phyloP scores from a whole-genome alignment of 30 jellyfish, hydroid and myxozoan genomes.

The Morbakka virulenta region DNA sequence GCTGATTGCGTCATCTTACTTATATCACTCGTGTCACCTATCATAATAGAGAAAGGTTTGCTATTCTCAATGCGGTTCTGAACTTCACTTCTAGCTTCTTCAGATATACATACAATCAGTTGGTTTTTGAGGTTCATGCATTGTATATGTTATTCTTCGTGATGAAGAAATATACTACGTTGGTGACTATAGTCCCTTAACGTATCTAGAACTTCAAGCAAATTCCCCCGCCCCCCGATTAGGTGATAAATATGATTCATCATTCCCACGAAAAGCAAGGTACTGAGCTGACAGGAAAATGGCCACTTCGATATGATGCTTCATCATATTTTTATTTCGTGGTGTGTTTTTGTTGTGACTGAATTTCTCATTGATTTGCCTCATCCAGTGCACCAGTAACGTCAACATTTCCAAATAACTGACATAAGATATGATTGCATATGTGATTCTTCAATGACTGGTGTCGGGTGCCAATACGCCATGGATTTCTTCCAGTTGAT shows the following conservation, averaged over 20 bases:
- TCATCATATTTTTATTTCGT: not conserved
- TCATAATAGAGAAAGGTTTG: slow-evolving; percentile 4
- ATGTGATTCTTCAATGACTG: no score
- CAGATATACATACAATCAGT: slow-evolving; percentile 12
- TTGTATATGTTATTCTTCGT: slow-evolving; percentile 7
- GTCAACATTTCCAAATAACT: slow-evolving; percentile 38
- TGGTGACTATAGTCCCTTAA: slow-evolving; percentile 25
- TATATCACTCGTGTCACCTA: slow-evolving; percentile 39
- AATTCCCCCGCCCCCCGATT: slow-evolving; percentile 58
- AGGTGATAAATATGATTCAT: slow-evolving; percentile 19
- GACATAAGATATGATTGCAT: slow-evolving; percentile 5
- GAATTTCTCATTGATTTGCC: slow-evolving; percentile 30
- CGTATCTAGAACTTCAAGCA: slow-evolving; percentile 28
- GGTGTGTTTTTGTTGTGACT: slow-evolving; percentile 34
- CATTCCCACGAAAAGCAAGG: slow-evolving; percentile 48
- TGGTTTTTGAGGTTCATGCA: slow-evolving; percentile 42
- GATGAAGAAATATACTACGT: not conserved
- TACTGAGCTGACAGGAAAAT: slow-evolving; percentile 38
- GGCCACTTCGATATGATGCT: slow-evolving; percentile 38
- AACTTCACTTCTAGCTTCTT: slow-evolving; percentile 27
- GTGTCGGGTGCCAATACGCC: no score
- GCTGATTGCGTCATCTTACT: slow-evolving; percentile 40
- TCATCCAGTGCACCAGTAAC: slow-evolving; percentile 42
- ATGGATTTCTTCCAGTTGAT: no score
- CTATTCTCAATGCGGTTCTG: slow-evolving; percentile 3